Percentiles rank a stretch among this genome's conserved stretches.
These are phyloP conservation scores for Okamejei kenojei DNA, from an alignment of 2,797 vertebrate species.

Conservation along the genomic window DNA sequence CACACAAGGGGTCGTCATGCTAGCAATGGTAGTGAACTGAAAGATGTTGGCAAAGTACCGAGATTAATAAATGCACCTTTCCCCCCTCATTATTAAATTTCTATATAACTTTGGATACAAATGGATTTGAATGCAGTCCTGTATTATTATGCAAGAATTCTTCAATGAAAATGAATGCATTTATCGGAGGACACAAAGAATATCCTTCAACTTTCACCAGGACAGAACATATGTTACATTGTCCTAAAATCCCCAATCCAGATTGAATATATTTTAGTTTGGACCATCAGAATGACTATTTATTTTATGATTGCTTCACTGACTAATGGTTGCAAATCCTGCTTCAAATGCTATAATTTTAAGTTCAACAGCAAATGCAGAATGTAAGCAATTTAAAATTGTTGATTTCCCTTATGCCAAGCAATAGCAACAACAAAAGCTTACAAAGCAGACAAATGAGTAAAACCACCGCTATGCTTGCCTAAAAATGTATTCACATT, in stretches of 20 bases:
- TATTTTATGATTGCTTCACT: not conserved
- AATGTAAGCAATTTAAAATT: not conserved
- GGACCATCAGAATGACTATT: not conserved
- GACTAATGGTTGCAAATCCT: not conserved
- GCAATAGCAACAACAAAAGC: no score
- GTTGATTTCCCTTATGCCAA: not conserved
- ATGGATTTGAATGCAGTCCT: not conserved
- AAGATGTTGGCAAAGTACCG: not conserved
- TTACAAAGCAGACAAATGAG: not conserved
- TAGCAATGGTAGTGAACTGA: not conserved
- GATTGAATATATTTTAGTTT: not conserved
- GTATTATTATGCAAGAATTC: not conserved
- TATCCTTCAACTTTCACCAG: not conserved
- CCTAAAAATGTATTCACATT: not conserved
- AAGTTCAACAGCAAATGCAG: no score
- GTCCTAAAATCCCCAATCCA: not conserved
- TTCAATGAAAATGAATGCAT: not conserved
- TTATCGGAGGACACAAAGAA: not conserved
- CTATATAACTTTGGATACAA: not conserved
- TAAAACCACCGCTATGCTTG: not conserved
- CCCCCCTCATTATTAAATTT: not conserved
- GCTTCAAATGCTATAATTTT: not conserved
- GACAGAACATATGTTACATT: not conserved
- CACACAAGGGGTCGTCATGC: not conserved
- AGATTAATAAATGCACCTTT: not conserved